These are phyloP conservation scores for Microcebus jonahi DNA, from an alignment of 2,113 vertebrate species.

Conservation along the genomic window DNA sequence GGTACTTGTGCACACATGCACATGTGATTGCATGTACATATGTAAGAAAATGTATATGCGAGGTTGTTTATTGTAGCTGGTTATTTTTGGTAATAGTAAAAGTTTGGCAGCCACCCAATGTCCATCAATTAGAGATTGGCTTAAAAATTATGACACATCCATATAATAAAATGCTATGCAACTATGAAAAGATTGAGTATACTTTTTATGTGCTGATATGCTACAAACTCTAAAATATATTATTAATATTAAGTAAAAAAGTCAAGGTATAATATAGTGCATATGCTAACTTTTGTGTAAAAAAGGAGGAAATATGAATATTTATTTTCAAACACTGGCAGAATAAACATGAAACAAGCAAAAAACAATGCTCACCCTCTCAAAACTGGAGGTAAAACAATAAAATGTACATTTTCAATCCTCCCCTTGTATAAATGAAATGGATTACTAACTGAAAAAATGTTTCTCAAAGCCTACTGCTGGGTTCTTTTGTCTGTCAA, in stretches of 20 bases:
- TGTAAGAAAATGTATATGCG: background rate
- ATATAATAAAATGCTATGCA: conserved; percentile 22
- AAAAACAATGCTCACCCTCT: conserved; percentile 1
- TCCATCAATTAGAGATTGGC: background rate
- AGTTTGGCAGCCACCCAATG: background rate
- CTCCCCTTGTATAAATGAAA: conserved; percentile 29
- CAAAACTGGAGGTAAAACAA: conserved; percentile 39
- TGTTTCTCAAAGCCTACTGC: background rate
- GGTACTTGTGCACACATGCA: background rate
- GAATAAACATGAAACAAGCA: conserved; percentile 1
- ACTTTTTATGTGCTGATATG: conserved; percentile 24
- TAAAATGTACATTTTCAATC: background rate
- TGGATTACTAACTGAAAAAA: background rate
- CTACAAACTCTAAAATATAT: conserved; percentile 40
- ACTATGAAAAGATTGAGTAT: conserved; percentile 6
- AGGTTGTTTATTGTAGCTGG: background rate
- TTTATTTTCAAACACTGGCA: conserved; percentile 13
- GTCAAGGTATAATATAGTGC: background rate
- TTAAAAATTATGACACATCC: conserved; percentile 39
- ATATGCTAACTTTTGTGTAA: conserved; percentile 17
- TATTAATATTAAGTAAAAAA: conserved; percentile 41
- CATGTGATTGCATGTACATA: background rate
- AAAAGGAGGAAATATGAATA: conserved; percentile 21
- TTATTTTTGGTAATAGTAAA: background rate
- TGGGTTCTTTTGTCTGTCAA: background rate